Conservation (phyloP, 2,113 vertebrate species). For the Pseudonaja textilis region DNA sequence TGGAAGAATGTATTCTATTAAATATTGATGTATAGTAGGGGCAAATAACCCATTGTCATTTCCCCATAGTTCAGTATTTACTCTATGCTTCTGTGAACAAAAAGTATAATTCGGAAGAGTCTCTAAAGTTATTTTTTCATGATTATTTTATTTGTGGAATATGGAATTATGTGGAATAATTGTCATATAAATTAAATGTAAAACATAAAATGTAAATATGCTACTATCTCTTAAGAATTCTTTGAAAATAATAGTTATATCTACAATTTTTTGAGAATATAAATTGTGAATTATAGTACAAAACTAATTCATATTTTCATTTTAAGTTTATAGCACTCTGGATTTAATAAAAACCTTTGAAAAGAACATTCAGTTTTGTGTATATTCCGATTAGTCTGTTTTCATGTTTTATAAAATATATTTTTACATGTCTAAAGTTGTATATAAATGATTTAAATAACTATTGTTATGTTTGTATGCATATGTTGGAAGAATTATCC, state of each 20-base stretch:
- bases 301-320: conserved; percentile 50
- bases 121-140: background rate
- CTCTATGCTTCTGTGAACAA: background rate
- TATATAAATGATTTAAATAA: too few relatives aligned
- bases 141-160: conserved; percentile 19
- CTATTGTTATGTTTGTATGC: background rate
- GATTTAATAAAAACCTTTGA: conserved; percentile 12
- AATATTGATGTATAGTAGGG: too few relatives aligned
- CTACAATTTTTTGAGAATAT: conserved; percentile 51
- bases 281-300: conserved; percentile 42
- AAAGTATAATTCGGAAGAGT: background rate
- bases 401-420: background rate
- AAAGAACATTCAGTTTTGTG: background rate
- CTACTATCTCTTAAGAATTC: background rate
- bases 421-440: background rate
- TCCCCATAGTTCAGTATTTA: background rate
- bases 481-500: background rate
- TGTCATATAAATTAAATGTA: conserved; percentile 4
- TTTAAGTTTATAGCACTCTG: conserved; percentile 19
- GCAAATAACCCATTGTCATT: background rate
- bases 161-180: conserved; percentile 16
- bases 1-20: too few relatives aligned
- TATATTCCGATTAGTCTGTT: background rate
- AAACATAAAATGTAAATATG: conserved; percentile 10
- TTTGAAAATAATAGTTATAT: conserved; percentile 46